Evolutionary conservation across 2,797 vertebrate species (phyloP), one percentile per base, ranked within the genome.

Genomic region (Scolopax rusticola): DNA sequence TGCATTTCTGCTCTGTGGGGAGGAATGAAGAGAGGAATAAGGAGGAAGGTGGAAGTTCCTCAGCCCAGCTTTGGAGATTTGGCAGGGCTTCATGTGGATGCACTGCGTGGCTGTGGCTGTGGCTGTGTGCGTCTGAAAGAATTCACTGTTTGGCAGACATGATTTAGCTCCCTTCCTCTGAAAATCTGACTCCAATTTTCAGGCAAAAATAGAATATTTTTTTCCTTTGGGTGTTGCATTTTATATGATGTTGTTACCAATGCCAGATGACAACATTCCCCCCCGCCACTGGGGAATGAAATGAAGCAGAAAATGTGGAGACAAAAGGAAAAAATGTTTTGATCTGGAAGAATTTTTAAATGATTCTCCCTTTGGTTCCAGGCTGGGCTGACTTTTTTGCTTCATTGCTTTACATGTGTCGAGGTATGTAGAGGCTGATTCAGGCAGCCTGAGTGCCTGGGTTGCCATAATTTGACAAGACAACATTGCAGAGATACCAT

Each of bases 341-440:
- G 84, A 94, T 95, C 83, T 89, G 88, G 87, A 93, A 94, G 68
- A 81, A 89, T 95, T 97, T 97, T 53, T 90, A 95, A 85, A 91
- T 4, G 18, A 94, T 75, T 97, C 77, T 11, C 43, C 25, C 40
- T 86, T 97, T 80, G 83, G 8, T 93, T 89, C 78, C 54, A 87
- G 68, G 27, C 57, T 85, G 48, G 43, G 15, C 40, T 75, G 70
- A 51, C 73, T 92, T 90, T 77, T 53, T 84, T 84, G 38, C 27
- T 69, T 60, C 4, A 1, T 25, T 70, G 43, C 48, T 93, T 91
- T 96, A 64, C 70, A 27, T 63, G 28, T 93, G 76, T 91, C 90
- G 96, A 61, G 70, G 70, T 94, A 79, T 0, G 7, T 60, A 91
- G 85, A 97, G 84, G 86, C 83, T 87, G 50, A 68, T 87, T 90